Conservation (phyloP, 2,113 vertebrate genomes). For the Axis porcinus region DNA sequence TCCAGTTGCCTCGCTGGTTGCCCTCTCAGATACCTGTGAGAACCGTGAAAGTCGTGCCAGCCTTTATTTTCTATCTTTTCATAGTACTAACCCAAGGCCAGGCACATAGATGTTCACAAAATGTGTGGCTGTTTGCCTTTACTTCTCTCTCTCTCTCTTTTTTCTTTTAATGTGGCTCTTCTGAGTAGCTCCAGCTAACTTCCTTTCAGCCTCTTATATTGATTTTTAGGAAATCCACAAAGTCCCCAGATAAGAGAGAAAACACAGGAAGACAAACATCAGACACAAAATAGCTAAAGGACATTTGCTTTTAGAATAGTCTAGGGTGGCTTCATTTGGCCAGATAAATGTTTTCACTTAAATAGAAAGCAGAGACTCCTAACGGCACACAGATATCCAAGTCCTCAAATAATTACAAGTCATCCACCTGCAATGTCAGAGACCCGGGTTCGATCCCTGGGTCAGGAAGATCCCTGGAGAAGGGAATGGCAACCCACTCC, state of each 20-base stretch:
- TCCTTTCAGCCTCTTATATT: slow-evolving; percentile 67
- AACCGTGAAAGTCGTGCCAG: accelerated
- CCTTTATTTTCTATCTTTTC: not conserved
- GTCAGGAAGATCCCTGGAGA: not conserved
- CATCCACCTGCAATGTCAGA: not conserved
- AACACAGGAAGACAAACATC: slow-evolving; percentile 71
- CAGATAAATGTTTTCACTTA: slow-evolving; percentile 67
- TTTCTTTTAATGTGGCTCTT: slow-evolving; percentile 1
- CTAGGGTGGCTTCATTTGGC: slow-evolving; percentile 57
- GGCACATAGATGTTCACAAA: not conserved
- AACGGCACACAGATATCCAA: not conserved
- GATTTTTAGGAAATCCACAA: slow-evolving; percentile 71
- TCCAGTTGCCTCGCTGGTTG: not conserved
- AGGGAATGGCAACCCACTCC: not conserved
- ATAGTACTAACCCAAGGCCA: not conserved
- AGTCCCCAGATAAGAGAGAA: slow-evolving; percentile 66
- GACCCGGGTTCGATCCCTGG: not conserved
- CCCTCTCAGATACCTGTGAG: not conserved
- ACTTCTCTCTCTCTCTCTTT: not conserved
- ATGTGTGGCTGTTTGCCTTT: not conserved
- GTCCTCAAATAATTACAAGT: not conserved
- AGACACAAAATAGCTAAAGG: slow-evolving; percentile 68
- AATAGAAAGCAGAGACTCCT: not conserved
- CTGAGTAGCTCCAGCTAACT: not conserved
- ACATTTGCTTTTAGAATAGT: slow-evolving; percentile 70